These are phyloP conservation scores for Fabriciana adippe DNA, from an alignment of 2,888 invertebrate genomes.

Conservation along the genomic window DNA sequence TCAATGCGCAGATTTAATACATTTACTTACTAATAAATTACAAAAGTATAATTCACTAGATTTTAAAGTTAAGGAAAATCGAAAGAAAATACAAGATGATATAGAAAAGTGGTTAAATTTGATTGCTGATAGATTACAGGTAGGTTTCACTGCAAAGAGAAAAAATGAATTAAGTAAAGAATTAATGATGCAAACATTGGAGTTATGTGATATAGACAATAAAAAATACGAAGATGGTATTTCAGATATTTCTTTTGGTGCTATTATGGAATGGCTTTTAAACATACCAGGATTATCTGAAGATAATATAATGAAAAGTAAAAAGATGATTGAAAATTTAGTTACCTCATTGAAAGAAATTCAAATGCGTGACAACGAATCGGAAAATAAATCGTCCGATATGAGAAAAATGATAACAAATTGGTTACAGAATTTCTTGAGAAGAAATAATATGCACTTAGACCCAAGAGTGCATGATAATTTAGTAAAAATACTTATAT, in stretches of 20 bases:
- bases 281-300: constrained; percentile 27
- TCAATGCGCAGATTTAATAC: constrained; percentile 6
- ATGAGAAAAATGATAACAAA: constrained; percentile 24
- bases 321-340: constrained; percentile 12
- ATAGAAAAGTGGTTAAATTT: constrained; percentile 24
- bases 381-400: constrained; percentile 12
- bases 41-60: neutral
- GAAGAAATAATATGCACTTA: constrained; percentile 16
- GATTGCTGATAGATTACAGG: constrained; percentile 8
- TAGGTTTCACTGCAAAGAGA: constrained; percentile 7
- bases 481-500: constrained; percentile 29
- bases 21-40: constrained; percentile 15
- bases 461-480: constrained; percentile 26
- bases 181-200: constrained; percentile 19
- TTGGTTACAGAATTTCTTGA: constrained; percentile 29
- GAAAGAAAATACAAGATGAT: constrained; percentile 12
- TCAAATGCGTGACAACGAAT: constrained; percentile 8
- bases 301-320: constrained; percentile 11
- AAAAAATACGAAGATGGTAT: constrained; percentile 1
- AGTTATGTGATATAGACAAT: neutral
- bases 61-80: neutral
- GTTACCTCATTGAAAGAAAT: constrained; percentile 24
- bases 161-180: constrained; percentile 23
- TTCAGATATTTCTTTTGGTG: constrained; percentile 3
- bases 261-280: constrained; percentile 27